Percentiles rank a stretch among this genome's conserved stretches.
Conservation (phyloP, 2,888 invertebrate genomes). For the Watsonalla cultraria region DNA sequence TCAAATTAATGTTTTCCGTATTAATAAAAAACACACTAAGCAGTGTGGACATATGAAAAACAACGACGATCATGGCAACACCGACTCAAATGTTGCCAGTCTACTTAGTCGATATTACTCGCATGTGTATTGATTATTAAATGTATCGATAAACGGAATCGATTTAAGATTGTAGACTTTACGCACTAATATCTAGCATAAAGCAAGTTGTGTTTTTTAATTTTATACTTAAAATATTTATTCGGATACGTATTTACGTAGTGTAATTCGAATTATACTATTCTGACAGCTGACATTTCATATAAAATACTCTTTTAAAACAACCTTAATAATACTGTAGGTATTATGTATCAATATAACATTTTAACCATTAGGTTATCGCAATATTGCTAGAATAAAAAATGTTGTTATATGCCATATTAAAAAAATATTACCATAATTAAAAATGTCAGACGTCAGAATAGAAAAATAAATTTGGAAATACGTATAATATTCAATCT, state of each 20-base stretch:
- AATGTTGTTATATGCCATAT: not conserved
- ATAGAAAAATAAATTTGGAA: conserved; percentile 13
- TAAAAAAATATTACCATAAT: not conserved
- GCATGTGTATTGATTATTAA: conserved; percentile 16
- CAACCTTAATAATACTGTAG: not conserved
- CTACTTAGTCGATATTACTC: conserved; percentile 16
- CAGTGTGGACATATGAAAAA: conserved; percentile 22
- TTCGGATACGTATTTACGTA: conserved; percentile 66
- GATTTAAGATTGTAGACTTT: conserved; percentile 29
- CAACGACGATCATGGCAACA: conserved; percentile 24
- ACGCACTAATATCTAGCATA: conserved; percentile 60
- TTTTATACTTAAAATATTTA: conserved; percentile 75
- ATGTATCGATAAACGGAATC: conserved; percentile 21
- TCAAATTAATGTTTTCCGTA: conserved; percentile 37
- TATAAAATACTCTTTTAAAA: not conserved
- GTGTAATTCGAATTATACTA: conserved; percentile 11
- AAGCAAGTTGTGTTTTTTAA: conserved; percentile 69
- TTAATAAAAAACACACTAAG: conserved; percentile 25
- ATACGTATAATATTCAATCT: conserved; percentile 53
- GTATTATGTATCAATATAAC: not conserved
- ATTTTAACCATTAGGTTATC: not conserved
- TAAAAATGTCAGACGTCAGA: conserved; percentile 15
- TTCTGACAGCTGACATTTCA: conserved; percentile 4
- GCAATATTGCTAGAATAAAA: not conserved
- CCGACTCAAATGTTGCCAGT: conserved; percentile 24